Base-by-base conservation (phyloP, 2,888 invertebrate genomes). In the Harpalus rufipes region DNA sequence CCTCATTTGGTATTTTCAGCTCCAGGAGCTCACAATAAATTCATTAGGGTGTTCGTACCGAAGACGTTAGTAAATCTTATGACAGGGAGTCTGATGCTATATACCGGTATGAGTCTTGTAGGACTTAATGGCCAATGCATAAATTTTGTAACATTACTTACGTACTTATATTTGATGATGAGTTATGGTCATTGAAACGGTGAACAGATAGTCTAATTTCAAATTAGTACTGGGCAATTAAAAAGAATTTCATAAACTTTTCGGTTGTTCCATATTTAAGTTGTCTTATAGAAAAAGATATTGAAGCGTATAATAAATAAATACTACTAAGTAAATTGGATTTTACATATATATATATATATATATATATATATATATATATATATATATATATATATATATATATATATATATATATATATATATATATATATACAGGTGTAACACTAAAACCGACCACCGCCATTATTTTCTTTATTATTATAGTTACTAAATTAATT, bases 61-160 rank as follows among this genome's bases (percentile, higher is more conserved):
- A 65, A 16, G 68, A 18, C 68, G 81, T 81, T 68, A 44, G 81
- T 81, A 81, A 81, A 81, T 81, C 81, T 81, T 81, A 68, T 68
- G 80, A 59, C 68, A 68, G 21, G 16, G 12, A 18, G 21, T 7
- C 21, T 2, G 7, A 68, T 12, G 25, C 16, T 74, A 74, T 74
- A 44, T 44, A 14, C 41, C 14, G 16, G 21, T 16, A 59, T 8
- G 63, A 3, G n/a, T 10, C 68, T 32, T 68, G 14, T 32, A 68
- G 72, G 41, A 51, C 72, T 74, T 74, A 74, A 74, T 74, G 44
- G 72, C 72, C 72, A 74, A 74, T 74, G 72, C 72, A 74, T 74
- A 74, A 74, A 74, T 74, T 74, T 74, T 3, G 14, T 41, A 41
- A 44, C 14, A 74, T 74, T 74, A 74, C 72, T 74, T 41, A 18